Base-by-base conservation (phyloP, 2,888 invertebrate species). In the Aphodius sticticus region DNA sequence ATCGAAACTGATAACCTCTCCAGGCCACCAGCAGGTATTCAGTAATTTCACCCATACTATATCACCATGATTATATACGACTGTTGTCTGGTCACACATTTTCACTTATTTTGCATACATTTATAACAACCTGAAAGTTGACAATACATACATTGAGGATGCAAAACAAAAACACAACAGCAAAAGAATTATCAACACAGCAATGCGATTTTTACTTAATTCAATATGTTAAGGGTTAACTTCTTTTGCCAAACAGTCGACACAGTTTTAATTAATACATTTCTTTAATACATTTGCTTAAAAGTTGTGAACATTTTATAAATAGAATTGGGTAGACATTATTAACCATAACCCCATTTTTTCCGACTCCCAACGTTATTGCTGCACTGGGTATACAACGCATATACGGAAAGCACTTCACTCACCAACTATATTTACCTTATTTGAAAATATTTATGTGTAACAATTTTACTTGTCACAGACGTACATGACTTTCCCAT, bases 21-120 rank as follows among this genome's bases (percentile, higher is more conserved):
- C 96, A 36, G 96, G 96, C 96, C 96, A 96, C 96, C 96, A 96
- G 85, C 93, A 93, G 6, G 74, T 26, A 70, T 93, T 91, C 69
- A 95, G 94, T 82, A 96, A 89, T 89, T 96, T 96, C 16, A 96
- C 95, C 96, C 96, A 96, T 82, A 96, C 96, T 85, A 96, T 91
- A 86, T 96, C 95, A 77, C 95, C 95, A 84, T 94, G 93, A 85
- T 91, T 90, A 90, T 94, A 95, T 86, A 88, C 90, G 84, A 92
- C 91, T 90, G 92, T 92, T 85, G 92, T 92, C 90, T 93, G 93
- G 86, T 94, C 94, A 90, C 93, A 93, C 94, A 94, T 94, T 90
- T 87, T 89, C 81, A 79, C 78, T 76, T 70, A 77, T 69, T 76
- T 81, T 81, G 74, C 76, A 79, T 78, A 53, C 76, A 71, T 76